Evolutionary conservation across 2,888 invertebrate genomes (phyloP).

Genomic region (Sphecodes monilicornis): DNA sequence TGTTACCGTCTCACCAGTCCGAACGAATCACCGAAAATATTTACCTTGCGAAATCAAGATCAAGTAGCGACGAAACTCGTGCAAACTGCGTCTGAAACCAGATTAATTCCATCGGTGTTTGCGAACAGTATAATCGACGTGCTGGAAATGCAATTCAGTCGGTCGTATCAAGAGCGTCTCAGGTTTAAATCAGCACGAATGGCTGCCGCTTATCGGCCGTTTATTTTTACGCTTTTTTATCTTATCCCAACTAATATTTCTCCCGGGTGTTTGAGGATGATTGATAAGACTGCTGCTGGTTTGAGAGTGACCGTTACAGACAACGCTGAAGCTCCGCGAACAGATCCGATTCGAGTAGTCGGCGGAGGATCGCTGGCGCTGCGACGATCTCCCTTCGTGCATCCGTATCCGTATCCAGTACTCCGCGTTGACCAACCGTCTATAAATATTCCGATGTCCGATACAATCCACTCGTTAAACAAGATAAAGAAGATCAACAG

Average conservation of each 20-base stretch:
- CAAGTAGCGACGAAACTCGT: constrained; percentile 5
- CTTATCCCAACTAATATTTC: constrained; percentile 60
- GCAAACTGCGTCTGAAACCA: neutral
- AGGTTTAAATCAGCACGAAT: constrained; percentile 48
- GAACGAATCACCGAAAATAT: constrained; percentile 12
- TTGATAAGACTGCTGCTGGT: constrained; percentile 52
- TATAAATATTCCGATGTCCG: constrained; percentile 44
- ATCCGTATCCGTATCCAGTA: neutral
- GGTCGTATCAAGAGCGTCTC: constrained; percentile 20
- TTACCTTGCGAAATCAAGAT: constrained; percentile 23
- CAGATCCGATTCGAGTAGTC: neutral
- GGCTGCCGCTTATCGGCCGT: constrained; percentile 52
- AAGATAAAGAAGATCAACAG: constrained; percentile 41
- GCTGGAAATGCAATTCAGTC: constrained; percentile 40
- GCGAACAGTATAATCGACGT: constrained; percentile 14
- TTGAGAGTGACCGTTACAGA: constrained; percentile 16
- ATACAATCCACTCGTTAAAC: constrained; percentile 41
- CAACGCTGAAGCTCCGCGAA: neutral
- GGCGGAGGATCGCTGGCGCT: too few species aligned
- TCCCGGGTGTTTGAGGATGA: constrained; percentile 56
- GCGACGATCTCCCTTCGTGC: neutral
- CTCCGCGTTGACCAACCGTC: constrained; percentile 22
- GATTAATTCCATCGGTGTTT: constrained; percentile 42
- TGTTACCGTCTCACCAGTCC: neutral
- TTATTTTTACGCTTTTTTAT: constrained; percentile 65